phyloP scores from a whole-genome alignment of 2,797 vertebrate genomes.

The Silurus aristotelis region DNA sequence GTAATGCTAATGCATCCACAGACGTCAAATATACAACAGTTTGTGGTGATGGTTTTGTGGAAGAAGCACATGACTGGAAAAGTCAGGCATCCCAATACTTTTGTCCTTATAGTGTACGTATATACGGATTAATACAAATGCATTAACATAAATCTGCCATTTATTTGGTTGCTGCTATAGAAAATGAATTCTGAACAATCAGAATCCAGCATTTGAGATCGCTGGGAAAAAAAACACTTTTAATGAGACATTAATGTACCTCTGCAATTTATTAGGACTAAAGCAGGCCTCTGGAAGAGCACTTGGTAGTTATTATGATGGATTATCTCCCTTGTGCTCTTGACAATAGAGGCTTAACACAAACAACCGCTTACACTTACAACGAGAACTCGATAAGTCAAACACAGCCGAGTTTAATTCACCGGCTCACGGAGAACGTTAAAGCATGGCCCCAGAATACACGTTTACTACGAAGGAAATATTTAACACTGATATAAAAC shows the following conservation, averaged over 20 bases:
- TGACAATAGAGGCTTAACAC: neutral
- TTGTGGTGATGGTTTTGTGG: no score
- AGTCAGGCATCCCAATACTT: no score
- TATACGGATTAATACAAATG: neutral
- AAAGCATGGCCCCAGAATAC: neutral
- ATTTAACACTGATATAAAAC: neutral
- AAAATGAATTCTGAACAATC: neutral
- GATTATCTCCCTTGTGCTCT: slow-evolving; percentile 54
- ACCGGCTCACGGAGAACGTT: neutral
- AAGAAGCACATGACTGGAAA: no score
- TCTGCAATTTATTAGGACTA: slow-evolving; percentile 54
- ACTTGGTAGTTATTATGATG: slow-evolving; percentile 45
- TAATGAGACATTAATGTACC: neutral
- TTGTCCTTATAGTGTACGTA: no score
- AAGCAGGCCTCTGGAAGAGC: slow-evolving; percentile 43
- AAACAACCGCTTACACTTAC: neutral
- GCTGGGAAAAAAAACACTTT: neutral
- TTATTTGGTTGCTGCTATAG: neutral
- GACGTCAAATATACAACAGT: no score
- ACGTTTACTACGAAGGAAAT: slow-evolving; percentile 8
- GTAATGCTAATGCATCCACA: no score
- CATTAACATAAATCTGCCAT: neutral
- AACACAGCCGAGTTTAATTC: neutral
- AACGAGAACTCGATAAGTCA: neutral
- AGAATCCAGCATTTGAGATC: neutral